Evolutionary conservation across 2,113 vertebrate genomes (phyloP), one percentile per base, ranked within the genome.

Genomic region (Machaerirhynchus nigripectus): DNA sequence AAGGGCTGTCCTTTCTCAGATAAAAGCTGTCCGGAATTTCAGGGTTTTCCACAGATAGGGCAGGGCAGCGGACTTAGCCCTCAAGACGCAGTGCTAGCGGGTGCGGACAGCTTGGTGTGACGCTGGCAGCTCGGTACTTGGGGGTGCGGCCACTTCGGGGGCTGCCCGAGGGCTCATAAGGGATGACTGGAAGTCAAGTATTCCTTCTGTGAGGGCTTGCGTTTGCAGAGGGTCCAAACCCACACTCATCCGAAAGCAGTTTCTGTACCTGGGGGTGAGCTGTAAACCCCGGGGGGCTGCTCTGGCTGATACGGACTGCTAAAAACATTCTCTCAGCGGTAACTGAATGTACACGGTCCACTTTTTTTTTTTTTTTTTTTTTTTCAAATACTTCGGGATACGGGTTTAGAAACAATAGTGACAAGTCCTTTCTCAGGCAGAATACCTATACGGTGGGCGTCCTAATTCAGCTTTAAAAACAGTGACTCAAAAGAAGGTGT

Each of bases 41-140:
- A 1, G 26, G 13, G 8, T 7, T 89, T 60, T 42, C 27, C 5
- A 1, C 1, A 35, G 76, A 18, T 37, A 15, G 24, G 53, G 3
- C 40, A 42, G 46, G 21, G 27, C 52, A 55, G 49, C 7, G 40
- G 31, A 11, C 7, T 35, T 7, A 64, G 60, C 67, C 35, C 17
- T 6, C 65, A 23, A 75, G 22, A 37, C 2, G 17, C 26, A 16
- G 35, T 17, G 23, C 56, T 44, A 42, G 76, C 2, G 15, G 28
- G 59, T 13, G 53, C 33, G 2, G 31, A 12, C 55, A 52, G 13
- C 35, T 64, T 23, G 46, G 37, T 6, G 59, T 11, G 15, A 42
- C 11, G 1, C 1, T 22, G 53, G 61, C 56, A 83, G 10, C 42
- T 40, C 53, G 1, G 37, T 30, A 20, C 14, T 4, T 7, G 4